phyloP scores from a whole-genome alignment of 2,797 vertebrate species.

The Rhinichthys osculus region DNA sequence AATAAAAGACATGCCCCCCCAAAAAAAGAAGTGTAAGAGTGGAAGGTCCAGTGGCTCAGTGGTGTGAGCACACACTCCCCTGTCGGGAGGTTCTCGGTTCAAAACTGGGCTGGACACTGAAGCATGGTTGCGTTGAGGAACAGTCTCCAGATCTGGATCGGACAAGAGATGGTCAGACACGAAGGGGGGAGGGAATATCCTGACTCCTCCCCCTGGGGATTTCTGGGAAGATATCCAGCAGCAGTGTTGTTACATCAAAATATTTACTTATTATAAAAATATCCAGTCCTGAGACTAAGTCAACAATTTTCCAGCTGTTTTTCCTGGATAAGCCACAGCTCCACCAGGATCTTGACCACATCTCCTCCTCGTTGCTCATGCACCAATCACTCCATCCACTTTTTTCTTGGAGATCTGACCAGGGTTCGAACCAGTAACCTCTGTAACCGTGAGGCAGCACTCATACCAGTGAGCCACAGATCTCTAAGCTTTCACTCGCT shows the following conservation, averaged over 20 bases:
- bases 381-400: fast-evolving
- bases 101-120: background rate
- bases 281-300: background rate
- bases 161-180: fast-evolving
- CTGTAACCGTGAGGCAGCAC: background rate
- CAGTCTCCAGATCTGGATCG: background rate
- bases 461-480: slow-evolving; percentile 15
- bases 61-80: background rate
- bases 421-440: background rate
- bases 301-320: fast-evolving
- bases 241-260: background rate
- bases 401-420: background rate
- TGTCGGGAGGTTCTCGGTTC: background rate
- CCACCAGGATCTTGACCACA: fast-evolving
- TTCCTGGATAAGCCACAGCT: fast-evolving
- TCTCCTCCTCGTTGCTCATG: fast-evolving
- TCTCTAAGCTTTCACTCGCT: fast-evolving
- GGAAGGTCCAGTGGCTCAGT: background rate
- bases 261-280: background rate
- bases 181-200: background rate
- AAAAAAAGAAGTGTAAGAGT: too few relatives aligned
- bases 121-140: too few relatives aligned
- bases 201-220: background rate
- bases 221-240: background rate
- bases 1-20: too few relatives aligned